These are phyloP conservation scores for Pyrocephalus nanus DNA, from an alignment of 2,797 vertebrate genomes.

Conservation along the genomic window DNA sequence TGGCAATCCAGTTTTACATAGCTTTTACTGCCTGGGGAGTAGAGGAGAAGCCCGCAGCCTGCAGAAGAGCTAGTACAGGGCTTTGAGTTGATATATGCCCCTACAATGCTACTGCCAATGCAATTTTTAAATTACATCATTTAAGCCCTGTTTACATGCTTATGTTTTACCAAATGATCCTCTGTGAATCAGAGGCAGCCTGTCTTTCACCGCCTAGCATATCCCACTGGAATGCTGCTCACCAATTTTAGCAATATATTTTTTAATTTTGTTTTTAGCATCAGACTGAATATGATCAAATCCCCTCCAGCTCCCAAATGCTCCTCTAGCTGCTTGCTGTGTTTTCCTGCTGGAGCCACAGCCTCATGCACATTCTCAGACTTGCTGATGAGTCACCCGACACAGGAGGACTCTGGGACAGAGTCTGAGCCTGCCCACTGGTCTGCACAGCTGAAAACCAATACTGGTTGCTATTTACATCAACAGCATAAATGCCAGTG, in stretches of 20 bases:
- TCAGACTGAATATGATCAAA: background rate
- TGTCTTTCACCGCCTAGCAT: background rate
- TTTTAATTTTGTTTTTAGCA: slow-evolving; percentile 2
- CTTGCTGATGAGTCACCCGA: slow-evolving; percentile 65
- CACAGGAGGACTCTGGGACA: slow-evolving; percentile 40
- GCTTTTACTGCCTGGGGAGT: background rate
- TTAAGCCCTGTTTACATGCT: background rate
- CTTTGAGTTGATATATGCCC: background rate
- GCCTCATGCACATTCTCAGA: slow-evolving; percentile 54
- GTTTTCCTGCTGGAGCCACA: background rate
- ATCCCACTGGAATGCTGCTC: background rate
- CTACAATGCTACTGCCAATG: background rate
- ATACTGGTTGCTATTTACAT: slow-evolving; percentile 74
- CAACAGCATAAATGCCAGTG: slow-evolving; percentile 56
- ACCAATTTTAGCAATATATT: background rate
- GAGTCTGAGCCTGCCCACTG: slow-evolving; percentile 66
- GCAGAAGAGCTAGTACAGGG: background rate
- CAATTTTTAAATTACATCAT: background rate
- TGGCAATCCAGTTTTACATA: background rate
- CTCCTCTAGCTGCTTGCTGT: background rate
- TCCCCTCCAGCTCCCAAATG: slow-evolving; percentile 3
- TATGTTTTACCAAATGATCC: background rate
- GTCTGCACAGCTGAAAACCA: slow-evolving; percentile 61
- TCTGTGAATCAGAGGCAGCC: background rate
- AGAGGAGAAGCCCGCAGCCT: background rate